Conservation (phyloP, 2,888 invertebrate genomes). For the Bembecia ichneumoniformis region DNA sequence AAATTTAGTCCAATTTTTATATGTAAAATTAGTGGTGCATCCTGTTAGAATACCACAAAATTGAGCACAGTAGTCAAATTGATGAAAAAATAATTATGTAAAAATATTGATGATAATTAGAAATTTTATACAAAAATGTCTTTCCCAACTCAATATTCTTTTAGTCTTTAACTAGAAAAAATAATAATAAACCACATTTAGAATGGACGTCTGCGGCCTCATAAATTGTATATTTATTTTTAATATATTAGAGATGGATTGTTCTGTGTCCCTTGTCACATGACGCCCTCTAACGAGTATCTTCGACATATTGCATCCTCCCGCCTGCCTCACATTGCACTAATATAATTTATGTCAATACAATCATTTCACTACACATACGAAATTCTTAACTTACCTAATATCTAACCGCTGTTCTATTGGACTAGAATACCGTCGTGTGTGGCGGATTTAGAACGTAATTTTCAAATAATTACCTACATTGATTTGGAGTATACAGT, state of each 20-base stretch:
- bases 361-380: slow-evolving; percentile 57
- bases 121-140: no score
- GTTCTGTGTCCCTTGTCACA: no score
- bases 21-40: no score
- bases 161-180: no score
- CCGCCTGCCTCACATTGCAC: slow-evolving; percentile 56
- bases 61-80: no score
- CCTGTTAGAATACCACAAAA: no score
- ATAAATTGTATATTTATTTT: no score
- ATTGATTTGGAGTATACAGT: slow-evolving; percentile 34
- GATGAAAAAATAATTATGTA: background rate
- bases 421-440: slow-evolving; percentile 44
- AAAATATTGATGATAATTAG: background rate
- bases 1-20: no score
- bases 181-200: no score
- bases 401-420: slow-evolving; percentile 51
- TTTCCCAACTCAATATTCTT: no score
- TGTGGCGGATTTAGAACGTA: slow-evolving; percentile 16
- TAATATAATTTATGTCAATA: slow-evolving; percentile 61
- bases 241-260: no score
- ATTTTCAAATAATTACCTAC: slow-evolving; percentile 52
- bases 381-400: slow-evolving; percentile 46
- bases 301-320: slow-evolving; percentile 50
- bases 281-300: slow-evolving; percentile 1
- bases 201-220: no score